phyloP scores from a whole-genome alignment of 2,797 vertebrate genomes.

The Chloroceryle amazona region DNA sequence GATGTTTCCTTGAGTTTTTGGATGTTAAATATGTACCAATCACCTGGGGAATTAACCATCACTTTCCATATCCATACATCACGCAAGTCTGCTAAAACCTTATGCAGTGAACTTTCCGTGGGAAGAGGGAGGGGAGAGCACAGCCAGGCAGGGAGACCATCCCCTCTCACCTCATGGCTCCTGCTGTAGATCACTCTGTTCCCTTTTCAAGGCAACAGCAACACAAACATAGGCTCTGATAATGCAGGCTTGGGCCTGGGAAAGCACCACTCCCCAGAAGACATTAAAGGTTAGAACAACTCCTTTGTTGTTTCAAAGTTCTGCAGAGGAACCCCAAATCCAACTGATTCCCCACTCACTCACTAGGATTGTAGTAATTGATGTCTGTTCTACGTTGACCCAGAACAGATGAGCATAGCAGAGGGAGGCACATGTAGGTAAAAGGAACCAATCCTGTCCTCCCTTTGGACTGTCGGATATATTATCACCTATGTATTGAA shows the following conservation, averaged over 20 bases:
- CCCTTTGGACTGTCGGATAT: background rate
- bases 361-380: background rate
- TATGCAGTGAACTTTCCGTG: background rate
- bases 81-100: background rate
- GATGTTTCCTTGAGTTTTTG: background rate
- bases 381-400: background rate
- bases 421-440: background rate
- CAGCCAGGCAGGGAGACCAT: background rate
- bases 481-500: background rate
- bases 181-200: background rate
- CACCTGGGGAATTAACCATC: background rate
- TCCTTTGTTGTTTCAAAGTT: background rate
- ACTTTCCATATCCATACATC: background rate
- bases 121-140: background rate
- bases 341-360: background rate
- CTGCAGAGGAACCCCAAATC: background rate
- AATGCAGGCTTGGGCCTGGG: background rate
- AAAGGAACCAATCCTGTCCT: background rate
- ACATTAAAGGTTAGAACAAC: background rate
- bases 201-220: background rate
- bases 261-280: background rate
- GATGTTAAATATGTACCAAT: background rate
- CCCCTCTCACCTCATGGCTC: background rate
- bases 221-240: fast-evolving
- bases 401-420: background rate